phyloP scores from a whole-genome alignment of 2,113 vertebrate genomes.

The Synodontis membranacea region DNA sequence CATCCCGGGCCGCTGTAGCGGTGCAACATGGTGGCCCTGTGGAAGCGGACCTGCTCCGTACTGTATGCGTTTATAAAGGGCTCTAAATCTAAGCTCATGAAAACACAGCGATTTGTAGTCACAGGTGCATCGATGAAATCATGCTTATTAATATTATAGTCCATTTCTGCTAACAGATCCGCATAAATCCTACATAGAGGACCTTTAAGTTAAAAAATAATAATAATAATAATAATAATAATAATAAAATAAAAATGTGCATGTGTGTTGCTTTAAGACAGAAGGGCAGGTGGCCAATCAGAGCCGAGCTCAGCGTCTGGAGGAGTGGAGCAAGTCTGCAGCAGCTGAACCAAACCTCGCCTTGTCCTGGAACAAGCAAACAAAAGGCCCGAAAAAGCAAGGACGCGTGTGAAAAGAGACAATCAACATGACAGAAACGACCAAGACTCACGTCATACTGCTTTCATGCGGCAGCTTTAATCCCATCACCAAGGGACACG shows the following conservation, averaged over 20 bases:
- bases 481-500: constrained; percentile 94
- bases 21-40: too few species aligned
- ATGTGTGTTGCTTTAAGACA: constrained; percentile 56
- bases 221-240: too few species aligned
- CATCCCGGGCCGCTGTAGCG: too few species aligned
- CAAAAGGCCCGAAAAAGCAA: constrained; percentile 40
- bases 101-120: too few species aligned
- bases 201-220: too few species aligned
- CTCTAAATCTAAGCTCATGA: too few species aligned
- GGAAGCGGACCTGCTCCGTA: too few species aligned
- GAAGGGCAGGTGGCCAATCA: constrained; percentile 5
- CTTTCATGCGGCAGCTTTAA: constrained; percentile 97
- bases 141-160: too few species aligned
- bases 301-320: constrained; percentile 64
- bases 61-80: too few species aligned
- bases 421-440: constrained; percentile 83
- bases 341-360: constrained; percentile 72
- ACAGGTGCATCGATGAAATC: too few species aligned
- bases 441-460: constrained; percentile 92
- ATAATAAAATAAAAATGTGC: background rate
- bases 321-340: constrained; percentile 66
- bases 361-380: constrained; percentile 66
- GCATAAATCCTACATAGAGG: too few species aligned
- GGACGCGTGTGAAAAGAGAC: constrained; percentile 35
- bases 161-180: too few species aligned